A percentile compares a stretch with the other conserved stretches of the same genome.
These are phyloP conservation scores for Melanerpes formicivorus DNA, from an alignment of 2,113 vertebrate genomes.

Conservation along the genomic window DNA sequence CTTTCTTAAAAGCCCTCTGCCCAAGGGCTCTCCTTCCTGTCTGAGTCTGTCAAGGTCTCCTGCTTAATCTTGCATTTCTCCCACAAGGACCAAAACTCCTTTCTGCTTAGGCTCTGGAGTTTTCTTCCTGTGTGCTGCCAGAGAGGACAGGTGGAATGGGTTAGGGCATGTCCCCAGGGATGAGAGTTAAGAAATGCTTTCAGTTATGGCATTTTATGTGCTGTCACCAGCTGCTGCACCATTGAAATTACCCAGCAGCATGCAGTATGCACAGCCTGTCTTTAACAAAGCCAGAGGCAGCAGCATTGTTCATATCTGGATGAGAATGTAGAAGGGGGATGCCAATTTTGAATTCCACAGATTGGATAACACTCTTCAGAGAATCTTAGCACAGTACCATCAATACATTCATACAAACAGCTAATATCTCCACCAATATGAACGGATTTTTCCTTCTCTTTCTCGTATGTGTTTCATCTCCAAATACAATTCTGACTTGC, in stretches of 20 bases:
- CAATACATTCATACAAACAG: neutral
- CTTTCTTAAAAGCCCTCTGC: neutral
- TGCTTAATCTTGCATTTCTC: neutral
- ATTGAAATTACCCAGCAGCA: neutral
- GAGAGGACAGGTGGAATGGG: neutral
- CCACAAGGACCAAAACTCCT: neutral
- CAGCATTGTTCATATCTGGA: neutral
- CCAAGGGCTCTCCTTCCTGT: neutral
- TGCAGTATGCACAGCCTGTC: neutral
- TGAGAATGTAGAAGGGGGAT: neutral
- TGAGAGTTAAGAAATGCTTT: neutral
- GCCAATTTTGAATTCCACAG: neutral
- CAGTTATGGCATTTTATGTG: neutral
- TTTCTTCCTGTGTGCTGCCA: neutral
- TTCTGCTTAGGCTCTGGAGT: neutral
- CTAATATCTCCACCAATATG: neutral
- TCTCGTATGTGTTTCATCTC: neutral
- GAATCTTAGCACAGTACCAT: neutral
- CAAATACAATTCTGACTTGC: neutral
- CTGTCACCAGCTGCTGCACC: neutral
- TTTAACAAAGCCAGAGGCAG: neutral
- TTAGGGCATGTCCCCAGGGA: neutral
- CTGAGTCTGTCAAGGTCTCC: neutral
- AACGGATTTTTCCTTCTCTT: neutral
- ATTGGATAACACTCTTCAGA: neutral